Base-by-base conservation (phyloP, 23 tunicate species). In the Ciona savignyi region DNA sequence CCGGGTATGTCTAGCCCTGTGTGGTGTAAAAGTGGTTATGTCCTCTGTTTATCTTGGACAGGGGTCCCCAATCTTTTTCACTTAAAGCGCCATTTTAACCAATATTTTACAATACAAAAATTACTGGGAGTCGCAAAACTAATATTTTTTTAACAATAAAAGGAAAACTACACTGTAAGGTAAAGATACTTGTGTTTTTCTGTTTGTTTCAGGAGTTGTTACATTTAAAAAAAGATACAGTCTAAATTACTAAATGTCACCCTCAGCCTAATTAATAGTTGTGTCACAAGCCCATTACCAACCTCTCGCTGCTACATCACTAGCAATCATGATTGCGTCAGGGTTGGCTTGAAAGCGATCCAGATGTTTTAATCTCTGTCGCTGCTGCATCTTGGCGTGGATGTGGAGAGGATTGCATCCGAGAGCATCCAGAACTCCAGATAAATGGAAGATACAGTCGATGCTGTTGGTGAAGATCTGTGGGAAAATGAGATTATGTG, bases 251-350 rank as follows among this genome's bases (percentile, higher is more conserved):
- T 11, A 49, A 49, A 49, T 11, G 61, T 49, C 20, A 49, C 61
- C 15, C 15, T 11, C 61, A 49, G 61, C 20, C 15, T 20, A 49
- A 49, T 11, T 49, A 49, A 49, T 49, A 11, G 61, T 20, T 49
- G 61, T 11, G 61, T 11, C 61, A 20, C 15, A 49, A 49, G 15
- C 61, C 61, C 15, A 49, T 49, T 49, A 49, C 61, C 61, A 11
- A 90, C 97, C 97, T 83, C 99, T 80, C 29, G 99, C 99, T 42
- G 96, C 96, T 0, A 95, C 99, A 66, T 95, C 99, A 79, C 96
- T 95, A 63, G 99, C 99, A 28, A 95, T 78, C 83, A 95, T 74
- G 11, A 88, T 62, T 1, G 85, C 80, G 51, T 84, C 49, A 0
- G 66, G 35, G 21, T 77, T 64, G 22, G 68, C 80, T 34, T 77